Conservation (phyloP, 2,797 vertebrate species). For the Scolopax bukidnonensis region DNA sequence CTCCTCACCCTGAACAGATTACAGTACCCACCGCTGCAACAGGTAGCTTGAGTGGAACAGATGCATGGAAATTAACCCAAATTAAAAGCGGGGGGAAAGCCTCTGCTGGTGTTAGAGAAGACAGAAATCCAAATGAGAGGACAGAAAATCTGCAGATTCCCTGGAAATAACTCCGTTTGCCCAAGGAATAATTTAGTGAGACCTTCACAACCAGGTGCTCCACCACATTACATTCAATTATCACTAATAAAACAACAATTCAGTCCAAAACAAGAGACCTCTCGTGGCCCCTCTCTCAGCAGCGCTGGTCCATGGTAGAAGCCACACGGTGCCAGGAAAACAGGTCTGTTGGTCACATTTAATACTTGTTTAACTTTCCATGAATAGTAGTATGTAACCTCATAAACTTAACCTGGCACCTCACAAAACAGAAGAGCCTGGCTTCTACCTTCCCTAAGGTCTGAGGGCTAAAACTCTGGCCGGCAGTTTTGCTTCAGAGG, state of each 20-base stretch:
- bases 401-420: background rate
- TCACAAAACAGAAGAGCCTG: background rate
- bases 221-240: background rate
- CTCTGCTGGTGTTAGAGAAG: background rate
- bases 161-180: background rate
- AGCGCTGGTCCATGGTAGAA: background rate
- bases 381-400: background rate
- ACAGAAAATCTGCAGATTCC: background rate
- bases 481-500: background rate
- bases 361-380: background rate
- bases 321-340: background rate
- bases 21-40: background rate
- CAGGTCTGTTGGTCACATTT: background rate
- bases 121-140: background rate
- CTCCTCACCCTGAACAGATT: background rate
- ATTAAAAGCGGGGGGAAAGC: background rate
- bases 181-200: background rate
- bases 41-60: background rate
- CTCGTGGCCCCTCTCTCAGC: background rate
- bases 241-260: background rate
- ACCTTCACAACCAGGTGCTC: background rate
- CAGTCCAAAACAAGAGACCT: background rate
- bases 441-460: background rate
- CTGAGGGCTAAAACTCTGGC: background rate
- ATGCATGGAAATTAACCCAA: background rate